Evolutionary conservation across 1,140 invertebrate genomes (phyloP).

Genomic region (Calephelis virginiensis): DNA sequence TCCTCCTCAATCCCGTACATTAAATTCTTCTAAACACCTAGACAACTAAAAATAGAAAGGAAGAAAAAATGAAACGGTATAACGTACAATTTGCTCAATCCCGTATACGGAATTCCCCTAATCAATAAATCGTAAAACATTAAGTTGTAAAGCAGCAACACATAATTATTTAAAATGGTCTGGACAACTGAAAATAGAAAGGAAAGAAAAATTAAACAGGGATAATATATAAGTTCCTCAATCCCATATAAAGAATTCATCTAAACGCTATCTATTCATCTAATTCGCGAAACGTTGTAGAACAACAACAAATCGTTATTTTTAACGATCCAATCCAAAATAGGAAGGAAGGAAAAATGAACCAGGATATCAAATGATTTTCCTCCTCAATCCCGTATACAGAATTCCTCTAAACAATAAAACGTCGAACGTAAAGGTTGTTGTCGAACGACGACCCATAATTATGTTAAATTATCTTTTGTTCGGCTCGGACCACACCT

Average conservation of each 20-base stretch:
- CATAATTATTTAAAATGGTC: background rate
- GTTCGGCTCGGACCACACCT: background rate
- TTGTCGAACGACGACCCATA: conserved; percentile 2
- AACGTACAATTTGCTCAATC: background rate
- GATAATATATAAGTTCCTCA: no score
- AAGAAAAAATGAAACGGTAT: background rate
- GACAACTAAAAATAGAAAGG: no score
- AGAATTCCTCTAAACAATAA: background rate
- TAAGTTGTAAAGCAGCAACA: background rate
- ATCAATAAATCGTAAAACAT: background rate
- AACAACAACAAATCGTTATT: background rate
- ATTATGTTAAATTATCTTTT: conserved; percentile 6
- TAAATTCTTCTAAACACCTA: no score
- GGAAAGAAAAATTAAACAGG: background rate
- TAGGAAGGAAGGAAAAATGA: background rate
- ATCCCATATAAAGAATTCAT: background rate
- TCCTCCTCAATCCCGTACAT: no score
- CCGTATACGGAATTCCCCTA: background rate
- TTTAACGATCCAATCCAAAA: background rate
- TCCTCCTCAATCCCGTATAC: background rate
- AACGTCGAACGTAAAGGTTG: background rate
- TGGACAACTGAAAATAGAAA: no score
- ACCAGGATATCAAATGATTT: background rate
- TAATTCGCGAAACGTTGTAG: background rate
- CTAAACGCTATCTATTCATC: no score